Evolutionary conservation across 2,797 vertebrate genomes (phyloP), one percentile per base, ranked within the genome.

Genomic region (Tragopan temminckii): DNA sequence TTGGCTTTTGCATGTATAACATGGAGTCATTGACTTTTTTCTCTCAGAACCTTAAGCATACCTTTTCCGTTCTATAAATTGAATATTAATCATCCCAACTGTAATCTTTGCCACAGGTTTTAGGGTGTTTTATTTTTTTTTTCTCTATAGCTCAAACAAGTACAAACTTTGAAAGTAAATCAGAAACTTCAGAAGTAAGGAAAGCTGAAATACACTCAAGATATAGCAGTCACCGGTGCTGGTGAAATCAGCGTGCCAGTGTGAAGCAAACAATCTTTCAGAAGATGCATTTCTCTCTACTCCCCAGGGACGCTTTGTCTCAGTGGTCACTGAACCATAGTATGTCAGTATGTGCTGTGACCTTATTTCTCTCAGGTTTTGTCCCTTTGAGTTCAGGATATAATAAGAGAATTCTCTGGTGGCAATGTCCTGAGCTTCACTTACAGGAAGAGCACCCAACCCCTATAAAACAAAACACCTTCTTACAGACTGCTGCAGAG

Each of bases 321-420:
- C 3, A 16, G n/a, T 88, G 88, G 89, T 94, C 84, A 78, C 81
- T 90, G 94, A 95, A 93, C 78, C 4, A 0, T 61, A 35, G 69
- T 9, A 72, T 94, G 93, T 93, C n/a, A 87, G 67, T 53, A 72
- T 94, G 93, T 93, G 46, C 79, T 69, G 31, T 94, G 90, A 94
- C 93, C 76, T 92, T 95, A 75, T 94, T 95, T 94, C 85, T 80
- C 76, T 92, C 46, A 80, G 66, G 69, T 96, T 94, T 95, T 96
- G 81, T 89, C 58, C 66, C 46, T 94, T 69, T 78, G 72, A 95
- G 63, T 55, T 93, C 81, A 94, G 76, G 79, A 75, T 85, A 85
- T 52, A 90, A 68, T 25, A 94, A 82, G 79, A 71, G 68, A 78
- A 87, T 89, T 92, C 66, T 91, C 71, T 90, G 38, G 29, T 89